Base-by-base conservation (phyloP, 2,113 vertebrate species). In the Centrocercus urophasianus region DNA sequence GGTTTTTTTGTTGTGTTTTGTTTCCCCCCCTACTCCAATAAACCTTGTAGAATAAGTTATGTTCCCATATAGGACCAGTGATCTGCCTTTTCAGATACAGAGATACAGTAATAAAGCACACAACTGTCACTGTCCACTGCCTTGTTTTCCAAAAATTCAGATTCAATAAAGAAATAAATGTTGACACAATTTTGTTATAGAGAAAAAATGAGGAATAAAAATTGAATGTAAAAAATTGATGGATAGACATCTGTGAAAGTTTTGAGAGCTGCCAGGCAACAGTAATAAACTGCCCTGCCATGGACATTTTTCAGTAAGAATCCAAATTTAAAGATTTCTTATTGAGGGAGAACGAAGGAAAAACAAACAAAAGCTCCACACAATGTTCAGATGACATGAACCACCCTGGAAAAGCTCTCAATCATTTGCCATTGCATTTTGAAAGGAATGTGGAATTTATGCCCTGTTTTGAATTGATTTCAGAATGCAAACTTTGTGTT, bases 31-130 rank as follows among this genome's bases (percentile, higher is more conserved):
- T 19, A 10, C 17, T 16, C 28, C 17, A 65, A 9, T 24, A 25
- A 40, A 40, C 32, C 48, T 34, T 40, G 30, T 71, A 71, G 27
- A 36, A 36, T 36, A 52, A 71, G 17, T 17, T 27, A 24, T 27
- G 24, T 36, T 70, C 16, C 67, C 16, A n/a, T 21, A 6, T 11
- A 24, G 30, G 43, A 71, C 12, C 47, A 32, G 11, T 64, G 30
- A 64, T 50, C 28, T 52, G 15, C 28, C 0, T 0, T 11, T 54
- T 56, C 50, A 43, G 48, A 43, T 27, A 5, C 0, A 1, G 34
- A 38, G 32, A 45, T 8, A 21, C 1, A 3, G 10, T 30, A 52
- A 30, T 28, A 0, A 3, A 92, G 50, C 57, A 27, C 32, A 32
- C 42, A 21, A 36, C 38, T n/a, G 19, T 70, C 34, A 50, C 57